Evolutionary conservation across 2,113 vertebrate genomes (phyloP), one percentile per base, ranked within the genome.

Genomic region (Phainopepla nitens): DNA sequence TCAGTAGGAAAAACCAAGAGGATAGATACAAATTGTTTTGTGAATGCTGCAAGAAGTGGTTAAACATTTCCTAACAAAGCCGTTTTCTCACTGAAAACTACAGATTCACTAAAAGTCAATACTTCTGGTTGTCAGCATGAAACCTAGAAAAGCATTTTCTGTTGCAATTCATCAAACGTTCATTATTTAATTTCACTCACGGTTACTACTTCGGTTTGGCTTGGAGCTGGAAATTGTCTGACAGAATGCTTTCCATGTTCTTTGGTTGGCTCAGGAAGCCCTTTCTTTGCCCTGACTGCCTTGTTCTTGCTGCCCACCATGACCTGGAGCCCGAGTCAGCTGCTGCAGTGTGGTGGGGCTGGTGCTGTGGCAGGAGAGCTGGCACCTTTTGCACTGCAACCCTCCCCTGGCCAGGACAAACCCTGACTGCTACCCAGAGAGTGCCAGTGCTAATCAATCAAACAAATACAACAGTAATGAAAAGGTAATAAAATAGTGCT

Each of bases 1-100:
- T 91, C 69, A 35, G 10, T 45, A 82, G 65, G 49, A 84, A 93
- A 88, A 87, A 84, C 51, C 35, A 54, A 64, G 60, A 75, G 44
- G 60, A 84, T 65, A 93, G 69, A 75, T 65, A 87, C 18, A 95
- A 93, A 91, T 64, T 57, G 53, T 79, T 94, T 45, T 56, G 41
- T 3, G 14, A 64, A 35, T 49, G 36, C 83, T 91, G 78, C 41
- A 89, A 60, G 90, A 94, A 83, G 27, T 23, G 22, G 70, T 91
- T 83, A 91, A 93, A 87, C 33, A 53, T 85, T 92, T 82, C 86
- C 88, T 64, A 90, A 90, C 61, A 71, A 71, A 91, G 70, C 22
- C 41, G 25, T 72, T 90, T 51, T 82, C 60, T 68, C 71, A 53
- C 49, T 53, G 88, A 60, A 92, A 93, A 88, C 41, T 69, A 87